Evolutionary conservation across 1,140 invertebrate species (phyloP), one percentile per base, ranked within the genome.

Genomic region (Dinoponera quadriceps): DNA sequence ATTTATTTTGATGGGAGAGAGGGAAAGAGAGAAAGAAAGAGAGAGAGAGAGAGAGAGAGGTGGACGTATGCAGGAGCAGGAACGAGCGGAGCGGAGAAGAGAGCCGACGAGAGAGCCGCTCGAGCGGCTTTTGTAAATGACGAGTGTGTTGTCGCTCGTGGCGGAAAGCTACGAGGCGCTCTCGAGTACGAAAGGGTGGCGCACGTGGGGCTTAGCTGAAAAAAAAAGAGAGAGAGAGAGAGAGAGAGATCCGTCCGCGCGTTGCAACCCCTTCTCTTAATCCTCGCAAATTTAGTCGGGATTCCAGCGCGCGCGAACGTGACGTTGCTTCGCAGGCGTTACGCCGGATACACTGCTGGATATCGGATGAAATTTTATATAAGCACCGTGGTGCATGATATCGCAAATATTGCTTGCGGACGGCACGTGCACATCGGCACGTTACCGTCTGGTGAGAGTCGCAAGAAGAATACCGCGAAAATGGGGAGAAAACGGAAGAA

Each of bases 111-210:
- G 65, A 80, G 51, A 78, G 60, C 59, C 44, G 44, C 73, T 55
- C 59, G 44, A 75, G 75, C 75, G 72, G 88, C 87, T 89, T 89
- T 88, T 89, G 75, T 89, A 89, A 89, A 86, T 88, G 86, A 88
- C 71, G 81, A 86, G 85, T 89, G 88, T 89, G 88, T 89, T 87
- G 88, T 89, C 86, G 88, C 85, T 89, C 85, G 73, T 78, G 88
- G 85, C 84, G 84, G 84, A 89, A 89, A 89, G 85, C 75, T 80
- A 80, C 85, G 85, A 44, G 73, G 65, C 20, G 57, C 72, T 80
- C 84, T 80, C 84, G 60, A 78, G 86, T 73, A 55, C 73, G 59
- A 74, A 48, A 77, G 82, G 82, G 84, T 78, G 80, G 72, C 68
- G 69, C 73, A 55, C 65, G 27, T 63, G 63, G 69, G 68, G 80